Percentiles rank a stretch among this genome's conserved stretches.
Evolutionary conservation across 2,113 vertebrate species (phyloP).

Genomic region (Forbesichthys agassizii): DNA sequence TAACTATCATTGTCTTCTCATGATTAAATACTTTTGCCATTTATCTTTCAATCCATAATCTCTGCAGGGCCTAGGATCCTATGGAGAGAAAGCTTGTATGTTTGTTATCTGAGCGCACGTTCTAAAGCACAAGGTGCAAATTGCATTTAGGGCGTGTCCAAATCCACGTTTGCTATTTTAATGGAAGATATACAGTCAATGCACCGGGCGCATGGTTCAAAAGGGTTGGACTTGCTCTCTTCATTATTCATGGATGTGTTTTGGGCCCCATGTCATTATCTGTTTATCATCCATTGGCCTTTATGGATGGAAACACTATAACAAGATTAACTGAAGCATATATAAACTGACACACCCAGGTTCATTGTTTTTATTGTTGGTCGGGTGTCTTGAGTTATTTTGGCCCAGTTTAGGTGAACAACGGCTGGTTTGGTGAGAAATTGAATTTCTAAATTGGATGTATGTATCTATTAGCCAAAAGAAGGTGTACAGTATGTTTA

Average conservation of each 20-base stretch:
- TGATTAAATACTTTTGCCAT: conserved; percentile 41
- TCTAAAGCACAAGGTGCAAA: too few relatives aligned
- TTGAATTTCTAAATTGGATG: too few relatives aligned
- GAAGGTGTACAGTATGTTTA: too few relatives aligned
- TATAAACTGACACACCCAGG: conserved; percentile 13
- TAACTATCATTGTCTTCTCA: conserved; percentile 6
- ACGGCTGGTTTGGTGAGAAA: background rate
- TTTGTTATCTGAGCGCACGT: background rate
- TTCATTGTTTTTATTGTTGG: background rate
- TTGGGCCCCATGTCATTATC: background rate
- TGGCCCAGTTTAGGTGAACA: conserved; percentile 7
- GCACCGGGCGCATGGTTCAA: too few relatives aligned
- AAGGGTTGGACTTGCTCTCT: too few relatives aligned
- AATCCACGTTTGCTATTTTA: too few relatives aligned
- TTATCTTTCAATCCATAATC: conserved; percentile 44
- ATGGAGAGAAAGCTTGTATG: conserved; percentile 14
- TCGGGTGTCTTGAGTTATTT: background rate
- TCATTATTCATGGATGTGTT: too few relatives aligned
- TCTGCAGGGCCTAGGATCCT: conserved; percentile 15
- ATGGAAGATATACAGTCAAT: too few relatives aligned
- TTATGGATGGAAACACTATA: conserved; percentile 35
- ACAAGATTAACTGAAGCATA: conserved; percentile 15
- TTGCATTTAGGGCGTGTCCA: too few relatives aligned
- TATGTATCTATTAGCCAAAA: too few relatives aligned
- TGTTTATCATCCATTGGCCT: conserved; percentile 12